These are phyloP conservation scores for Anneissia japonica DNA, from an alignment of 35 echinoderm and acorn worm genomes.

Conservation along the genomic window DNA sequence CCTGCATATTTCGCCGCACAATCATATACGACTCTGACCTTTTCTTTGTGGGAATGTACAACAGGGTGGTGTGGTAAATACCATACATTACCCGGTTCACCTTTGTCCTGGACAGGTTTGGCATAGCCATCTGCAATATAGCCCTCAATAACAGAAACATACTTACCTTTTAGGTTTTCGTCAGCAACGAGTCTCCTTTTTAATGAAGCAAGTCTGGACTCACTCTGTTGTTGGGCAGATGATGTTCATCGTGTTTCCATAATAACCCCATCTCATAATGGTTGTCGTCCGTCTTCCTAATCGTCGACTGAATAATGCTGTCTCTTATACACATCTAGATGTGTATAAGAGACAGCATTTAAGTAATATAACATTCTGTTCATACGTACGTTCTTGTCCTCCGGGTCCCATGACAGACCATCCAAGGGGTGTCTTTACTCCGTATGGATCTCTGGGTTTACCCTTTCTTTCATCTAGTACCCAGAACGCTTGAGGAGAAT, in stretches of 20 bases:
- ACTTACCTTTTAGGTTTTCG: slow-evolving; percentile 19
- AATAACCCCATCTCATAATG: slow-evolving; percentile 20
- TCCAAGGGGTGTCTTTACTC: neutral
- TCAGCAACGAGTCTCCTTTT: neutral
- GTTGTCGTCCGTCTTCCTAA: neutral
- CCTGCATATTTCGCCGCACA: neutral
- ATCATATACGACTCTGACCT: slow-evolving; percentile 22
- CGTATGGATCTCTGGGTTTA: neutral
- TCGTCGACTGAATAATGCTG: neutral
- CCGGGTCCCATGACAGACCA: neutral
- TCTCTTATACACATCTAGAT: neutral
- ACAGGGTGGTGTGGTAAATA: slow-evolving; percentile 52
- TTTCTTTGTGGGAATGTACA: slow-evolving; percentile 38
- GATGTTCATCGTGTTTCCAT: slow-evolving; percentile 15
- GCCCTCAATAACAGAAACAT: slow-evolving; percentile 24
- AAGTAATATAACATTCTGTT: too few relatives aligned
- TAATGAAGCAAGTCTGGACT: neutral
- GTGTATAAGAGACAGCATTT: too few relatives aligned
- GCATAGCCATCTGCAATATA: slow-evolving; percentile 37
- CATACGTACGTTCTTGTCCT: neutral
- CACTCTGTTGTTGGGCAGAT: neutral
- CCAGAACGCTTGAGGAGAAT: slow-evolving; percentile 47
- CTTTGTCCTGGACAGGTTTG: neutral
- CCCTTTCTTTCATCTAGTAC: slow-evolving; percentile 14
- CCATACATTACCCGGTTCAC: slow-evolving; percentile 21